A percentile compares a stretch with the other conserved stretches of the same genome.
phyloP scores from a whole-genome alignment of 1,140 invertebrate genomes.

The Drosophila santomea region DNA sequence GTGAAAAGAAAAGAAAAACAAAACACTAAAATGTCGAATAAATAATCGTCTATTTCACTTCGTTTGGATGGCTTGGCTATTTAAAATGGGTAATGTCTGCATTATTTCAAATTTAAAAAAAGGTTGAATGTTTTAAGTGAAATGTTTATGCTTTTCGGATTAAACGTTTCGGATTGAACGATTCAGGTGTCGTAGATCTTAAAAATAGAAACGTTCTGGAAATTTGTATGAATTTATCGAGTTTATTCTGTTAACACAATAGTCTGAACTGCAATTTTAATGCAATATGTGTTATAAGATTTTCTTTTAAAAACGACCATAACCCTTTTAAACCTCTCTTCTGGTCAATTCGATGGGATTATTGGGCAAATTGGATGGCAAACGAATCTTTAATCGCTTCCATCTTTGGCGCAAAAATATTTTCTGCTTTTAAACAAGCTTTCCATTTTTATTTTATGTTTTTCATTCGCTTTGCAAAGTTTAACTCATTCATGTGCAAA shows the following conservation, averaged over 20 bases:
- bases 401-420: constrained; percentile 46
- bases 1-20: constrained; percentile 25
- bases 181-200: too few species aligned
- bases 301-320: neutral
- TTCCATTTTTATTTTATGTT: constrained; percentile 38
- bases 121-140: neutral
- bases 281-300: neutral
- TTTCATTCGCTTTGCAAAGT: constrained; percentile 22
- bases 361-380: constrained; percentile 28
- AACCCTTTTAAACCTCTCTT: neutral
- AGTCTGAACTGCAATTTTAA: neutral
- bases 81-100: constrained; percentile 32
- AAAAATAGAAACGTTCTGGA: too few species aligned
- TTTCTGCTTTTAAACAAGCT: constrained; percentile 63
- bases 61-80: constrained; percentile 26
- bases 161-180: neutral
- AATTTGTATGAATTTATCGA: too few species aligned
- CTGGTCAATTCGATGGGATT: constrained; percentile 17
- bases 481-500: constrained; percentile 76
- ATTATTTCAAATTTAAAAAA: neutral
- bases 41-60: constrained; percentile 54
- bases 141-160: neutral
- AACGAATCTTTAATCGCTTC: constrained; percentile 29
- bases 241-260: too few species aligned
- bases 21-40: constrained; percentile 67